Conservation (phyloP, 2,113 vertebrate genomes). For the Notothenia coriiceps region DNA sequence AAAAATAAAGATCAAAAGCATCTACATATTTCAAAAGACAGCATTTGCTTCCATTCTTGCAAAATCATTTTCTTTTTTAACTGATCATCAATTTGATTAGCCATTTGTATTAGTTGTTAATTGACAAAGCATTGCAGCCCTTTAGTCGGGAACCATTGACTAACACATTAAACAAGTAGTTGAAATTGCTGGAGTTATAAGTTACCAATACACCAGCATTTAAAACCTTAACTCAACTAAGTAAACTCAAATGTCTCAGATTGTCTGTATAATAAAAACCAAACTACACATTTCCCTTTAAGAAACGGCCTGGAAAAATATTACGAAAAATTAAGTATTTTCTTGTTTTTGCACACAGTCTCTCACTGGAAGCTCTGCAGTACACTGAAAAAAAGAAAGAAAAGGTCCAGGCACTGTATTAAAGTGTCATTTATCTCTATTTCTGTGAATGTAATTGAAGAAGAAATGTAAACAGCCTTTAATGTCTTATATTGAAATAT, state of each 20-base stretch:
- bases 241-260: not conserved
- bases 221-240: not conserved
- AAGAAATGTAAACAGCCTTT: slow-evolving; percentile 4
- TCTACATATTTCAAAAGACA: no score
- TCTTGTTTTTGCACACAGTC: not conserved
- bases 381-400: not conserved
- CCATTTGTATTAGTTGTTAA: no score
- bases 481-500: slow-evolving; percentile 19
- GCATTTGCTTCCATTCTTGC: no score
- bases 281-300: not conserved
- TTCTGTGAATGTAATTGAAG: slow-evolving; percentile 31
- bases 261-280: not conserved
- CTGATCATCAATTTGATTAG: no score
- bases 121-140: no score
- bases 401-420: not conserved
- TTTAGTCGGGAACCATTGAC: not conserved
- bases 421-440: slow-evolving; percentile 1
- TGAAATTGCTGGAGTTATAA: not conserved
- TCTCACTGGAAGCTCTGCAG: not conserved
- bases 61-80: no score
- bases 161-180: not conserved
- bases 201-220: not conserved
- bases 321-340: not conserved
- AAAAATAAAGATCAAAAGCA: no score
- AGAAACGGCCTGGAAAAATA: not conserved